phyloP scores from a whole-genome alignment of 2,113 vertebrate genomes.

The Excalfactoria chinensis region DNA sequence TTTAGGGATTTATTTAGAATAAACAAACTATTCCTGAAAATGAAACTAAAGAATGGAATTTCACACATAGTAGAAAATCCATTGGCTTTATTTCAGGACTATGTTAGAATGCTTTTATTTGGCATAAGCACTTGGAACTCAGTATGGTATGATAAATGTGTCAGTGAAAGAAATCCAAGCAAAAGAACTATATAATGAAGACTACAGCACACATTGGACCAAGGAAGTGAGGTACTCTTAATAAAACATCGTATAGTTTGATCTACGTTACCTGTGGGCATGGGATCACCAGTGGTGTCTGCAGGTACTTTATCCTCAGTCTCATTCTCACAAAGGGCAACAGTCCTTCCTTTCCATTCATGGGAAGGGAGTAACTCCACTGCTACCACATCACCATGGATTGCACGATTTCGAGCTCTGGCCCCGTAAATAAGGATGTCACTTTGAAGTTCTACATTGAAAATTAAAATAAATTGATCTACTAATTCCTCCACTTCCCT shows the following conservation, averaged over 20 bases:
- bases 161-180: not conserved
- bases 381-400: slow-evolving; percentile 89
- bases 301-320: slow-evolving; percentile 81
- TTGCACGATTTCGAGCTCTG: slow-evolving; percentile 90
- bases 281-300: slow-evolving; percentile 81
- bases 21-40: not conserved
- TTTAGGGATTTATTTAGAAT: not conserved
- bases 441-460: slow-evolving; percentile 79
- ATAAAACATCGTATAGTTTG: not conserved
- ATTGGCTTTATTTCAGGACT: not conserved
- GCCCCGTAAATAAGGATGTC: slow-evolving; percentile 86
- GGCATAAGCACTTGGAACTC: not conserved
- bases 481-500: too few species aligned
- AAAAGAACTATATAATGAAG: not conserved
- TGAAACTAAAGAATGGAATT: not conserved
- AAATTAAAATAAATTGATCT: not conserved
- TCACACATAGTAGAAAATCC: not conserved
- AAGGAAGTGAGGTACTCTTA: not conserved
- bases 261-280: slow-evolving; percentile 87
- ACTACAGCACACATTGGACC: not conserved
- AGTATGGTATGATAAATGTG: not conserved
- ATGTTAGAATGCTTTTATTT: not conserved
- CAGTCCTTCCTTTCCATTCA: slow-evolving; percentile 89
- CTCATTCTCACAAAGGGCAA: slow-evolving; percentile 84
- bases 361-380: slow-evolving; percentile 86